Evolutionary conservation across 2,888 invertebrate species (phyloP).

Genomic region (Phanerotoma sp.): DNA sequence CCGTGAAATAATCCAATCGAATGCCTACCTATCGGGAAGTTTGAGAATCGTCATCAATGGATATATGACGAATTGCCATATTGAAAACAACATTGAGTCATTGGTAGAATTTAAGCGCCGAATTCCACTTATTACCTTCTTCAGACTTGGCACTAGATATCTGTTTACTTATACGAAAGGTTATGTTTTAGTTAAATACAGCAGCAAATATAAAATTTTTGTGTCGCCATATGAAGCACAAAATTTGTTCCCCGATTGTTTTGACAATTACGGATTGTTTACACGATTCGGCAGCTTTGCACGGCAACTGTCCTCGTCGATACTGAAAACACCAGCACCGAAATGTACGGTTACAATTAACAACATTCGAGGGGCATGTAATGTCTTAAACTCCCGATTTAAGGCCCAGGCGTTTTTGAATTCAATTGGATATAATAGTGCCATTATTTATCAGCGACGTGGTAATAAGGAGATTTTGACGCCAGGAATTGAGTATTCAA

Average conservation of each 20-base stretch:
- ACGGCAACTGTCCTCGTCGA: not conserved
- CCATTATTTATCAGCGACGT: not conserved
- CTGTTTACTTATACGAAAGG: not conserved
- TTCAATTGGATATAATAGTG: conserved; percentile 1
- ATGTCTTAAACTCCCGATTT: not conserved
- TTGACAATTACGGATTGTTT: not conserved
- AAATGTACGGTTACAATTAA: conserved; percentile 2
- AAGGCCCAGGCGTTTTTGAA: not conserved
- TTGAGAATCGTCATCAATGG: not conserved
- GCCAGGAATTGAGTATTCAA: not conserved
- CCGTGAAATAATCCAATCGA: not conserved
- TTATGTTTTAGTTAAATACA: not conserved
- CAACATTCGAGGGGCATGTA: not conserved
- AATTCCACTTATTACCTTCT: not conserved
- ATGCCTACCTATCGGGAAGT: not conserved
- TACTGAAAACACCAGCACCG: not conserved
- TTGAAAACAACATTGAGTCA: not conserved
- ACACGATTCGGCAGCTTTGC: conserved; percentile 1
- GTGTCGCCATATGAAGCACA: conserved; percentile 1
- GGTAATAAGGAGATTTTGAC: not conserved
- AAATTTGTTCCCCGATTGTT: not conserved
- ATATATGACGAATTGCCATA: not conserved
- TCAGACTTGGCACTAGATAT: not conserved
- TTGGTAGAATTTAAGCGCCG: not conserved
- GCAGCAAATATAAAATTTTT: conserved; percentile 2